Base-by-base conservation (phyloP, 2,888 invertebrate species). In the Aleiodes testaceus region DNA sequence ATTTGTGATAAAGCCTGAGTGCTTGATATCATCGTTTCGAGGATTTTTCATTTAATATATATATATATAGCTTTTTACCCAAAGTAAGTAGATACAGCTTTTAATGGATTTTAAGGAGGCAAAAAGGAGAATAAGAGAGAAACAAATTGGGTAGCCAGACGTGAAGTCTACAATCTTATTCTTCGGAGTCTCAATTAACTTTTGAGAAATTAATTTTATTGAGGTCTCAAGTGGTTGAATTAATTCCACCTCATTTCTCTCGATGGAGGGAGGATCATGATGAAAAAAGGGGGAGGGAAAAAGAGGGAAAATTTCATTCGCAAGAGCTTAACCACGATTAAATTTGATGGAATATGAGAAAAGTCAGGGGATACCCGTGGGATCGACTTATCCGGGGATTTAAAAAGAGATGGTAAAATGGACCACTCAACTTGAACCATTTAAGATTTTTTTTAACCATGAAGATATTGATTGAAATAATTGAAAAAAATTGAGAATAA, bases 71-170 rank as follows among this genome's bases (percentile, higher is more conserved):
- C 2, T 52, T 22, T 9, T 12, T n/a, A 11, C 52, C 11, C n/a
- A 20, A 18, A 14, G 52, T 52, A 52, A 52, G 52, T 20, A 52
- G 52, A 52, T 52, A 20, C 52, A 52, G 20, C 22, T 3, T 12
- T 52, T 52, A 52, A 52, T 52, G 52, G 52, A 22, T 52, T 52
- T 52, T 52, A 52, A 52, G 22, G 20, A 52, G 22, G 12, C 12
- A 22, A 52, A 52, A 52, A 52, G 36, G 36, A 36, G 22, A 52
- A 20, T 20, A 22, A 22, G 52, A 3, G 16, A 7, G 12, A 11
- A 52, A 52, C 52, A 52, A 52, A 52, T 52, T 52, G 52, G 52
- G 52, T 12, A 52, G 52, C 52, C 22, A 52, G 52, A 52, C 52
- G 52, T 52, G 52, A 22, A 52, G 22, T 22, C 20, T 52, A 52